Conservation (phyloP, 2,888 invertebrate genomes). For the Acrobasis consociella region DNA sequence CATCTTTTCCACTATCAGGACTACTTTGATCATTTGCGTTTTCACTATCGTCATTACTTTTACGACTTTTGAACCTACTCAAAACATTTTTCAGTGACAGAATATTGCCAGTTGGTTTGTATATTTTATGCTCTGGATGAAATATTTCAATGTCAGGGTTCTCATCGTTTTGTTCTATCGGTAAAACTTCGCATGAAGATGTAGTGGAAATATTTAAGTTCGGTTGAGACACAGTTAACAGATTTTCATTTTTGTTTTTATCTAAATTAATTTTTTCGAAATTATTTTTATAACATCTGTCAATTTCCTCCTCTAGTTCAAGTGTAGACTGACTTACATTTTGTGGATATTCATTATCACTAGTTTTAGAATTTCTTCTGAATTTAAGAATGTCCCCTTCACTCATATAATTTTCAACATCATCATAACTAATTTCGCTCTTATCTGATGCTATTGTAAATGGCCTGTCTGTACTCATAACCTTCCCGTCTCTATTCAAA, state of each 20-base stretch:
- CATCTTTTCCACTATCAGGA: conserved; percentile 60
- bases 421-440: conserved; percentile 86
- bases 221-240: conserved; percentile 61
- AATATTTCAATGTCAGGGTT: conserved; percentile 77
- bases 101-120: conserved; percentile 84
- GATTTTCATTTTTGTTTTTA: conserved; percentile 63
- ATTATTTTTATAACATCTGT: conserved; percentile 76
- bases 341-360: conserved; percentile 60
- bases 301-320: conserved; percentile 77
- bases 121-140: conserved; percentile 92
- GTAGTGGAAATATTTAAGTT: conserved; percentile 79
- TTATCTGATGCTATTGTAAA: conserved; percentile 89
- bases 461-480: conserved; percentile 84
- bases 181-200: conserved; percentile 80
- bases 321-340: conserved; percentile 76
- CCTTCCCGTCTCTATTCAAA: conserved; percentile 83
- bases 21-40: conserved; percentile 73
- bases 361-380: conserved; percentile 59
- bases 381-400: conserved; percentile 74
- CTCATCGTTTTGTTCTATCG: conserved; percentile 66
- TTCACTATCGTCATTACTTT: conserved; percentile 62
- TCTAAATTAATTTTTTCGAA: conserved; percentile 66
- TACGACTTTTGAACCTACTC: conserved; percentile 77
- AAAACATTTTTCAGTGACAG: conserved; percentile 82
- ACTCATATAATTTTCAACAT: conserved; percentile 83